Conservation (phyloP, 1,140 invertebrate species). For the Dendrolimus kikuchii region DNA sequence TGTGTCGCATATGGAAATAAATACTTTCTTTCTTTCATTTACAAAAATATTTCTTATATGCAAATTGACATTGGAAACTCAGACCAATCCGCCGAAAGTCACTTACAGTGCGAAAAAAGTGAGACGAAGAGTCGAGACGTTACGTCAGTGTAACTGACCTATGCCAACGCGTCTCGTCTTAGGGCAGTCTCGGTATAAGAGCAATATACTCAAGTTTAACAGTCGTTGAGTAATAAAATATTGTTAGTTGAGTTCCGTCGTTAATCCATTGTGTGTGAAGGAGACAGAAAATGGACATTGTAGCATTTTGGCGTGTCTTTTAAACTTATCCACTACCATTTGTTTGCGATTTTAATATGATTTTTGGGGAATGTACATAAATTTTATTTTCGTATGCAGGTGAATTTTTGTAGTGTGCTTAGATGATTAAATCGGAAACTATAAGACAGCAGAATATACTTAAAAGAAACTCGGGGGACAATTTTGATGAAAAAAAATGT, state of each 20-base stretch:
- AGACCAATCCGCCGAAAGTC: too few species aligned
- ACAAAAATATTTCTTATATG: too few species aligned
- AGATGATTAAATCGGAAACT: too few species aligned
- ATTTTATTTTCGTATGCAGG: too few species aligned
- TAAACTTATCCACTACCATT: conserved; percentile 18
- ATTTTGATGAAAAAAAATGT: too few species aligned
- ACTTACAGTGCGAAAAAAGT: neutral
- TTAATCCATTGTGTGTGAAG: conserved; percentile 42
- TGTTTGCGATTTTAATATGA: conserved; percentile 1
- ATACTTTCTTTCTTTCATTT: too few species aligned
- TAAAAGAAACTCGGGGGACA: too few species aligned
- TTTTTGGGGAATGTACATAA: too few species aligned
- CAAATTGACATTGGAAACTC: too few species aligned
- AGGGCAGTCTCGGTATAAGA: conserved; percentile 2
- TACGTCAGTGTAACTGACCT: conserved; percentile 19
- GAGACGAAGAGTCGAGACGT: neutral
- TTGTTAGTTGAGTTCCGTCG: conserved; percentile 36
- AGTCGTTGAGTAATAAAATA: conserved; percentile 38
- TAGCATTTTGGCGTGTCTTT: conserved; percentile 21
- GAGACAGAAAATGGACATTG: conserved; percentile 22
- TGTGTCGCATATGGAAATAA: too few species aligned
- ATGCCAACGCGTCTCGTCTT: conserved; percentile 14
- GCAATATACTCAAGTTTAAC: conserved; percentile 33
- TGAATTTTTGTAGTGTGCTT: too few species aligned
- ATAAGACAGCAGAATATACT: too few species aligned